Evolutionary conservation across 1,140 invertebrate species (phyloP), one percentile per base, ranked within the genome.

Genomic region (Adoxophyes honmai): DNA sequence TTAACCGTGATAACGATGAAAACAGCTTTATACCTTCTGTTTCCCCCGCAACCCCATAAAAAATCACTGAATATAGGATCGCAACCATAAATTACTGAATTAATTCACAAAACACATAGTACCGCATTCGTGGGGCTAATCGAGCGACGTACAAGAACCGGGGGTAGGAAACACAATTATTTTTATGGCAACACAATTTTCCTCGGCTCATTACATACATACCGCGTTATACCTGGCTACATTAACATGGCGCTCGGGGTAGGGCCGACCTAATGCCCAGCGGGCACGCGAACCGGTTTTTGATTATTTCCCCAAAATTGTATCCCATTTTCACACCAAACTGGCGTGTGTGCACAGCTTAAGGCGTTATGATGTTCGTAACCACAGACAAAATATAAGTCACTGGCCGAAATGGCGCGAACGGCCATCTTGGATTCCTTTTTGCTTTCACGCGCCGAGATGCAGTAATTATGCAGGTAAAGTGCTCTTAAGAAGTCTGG

Each of bases 181-280:
- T 87, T 87, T 87, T 87, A 87, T 85, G 79, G 81, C 81, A 81
- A 81, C 84, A 83, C 83, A 85, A 85, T 87, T 87, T 84, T 81
- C 80, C 77, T 71, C 69, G 80, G 80, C 77, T 87, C 81, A 87
- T 87, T 87, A 86, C 75, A 75, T 81, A 78, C 78, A 78, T 75
- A 81, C 80, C 68, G 66, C 65, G 73, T 63, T 68, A 70, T 68
- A 75, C 72, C 75, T 81, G 76, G 78, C 73, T 80, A 82, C 83
- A 85, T 85, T 86, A 87, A 81, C 81, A 84, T 84, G 78, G 63
- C 68, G 72, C 57, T 42, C 42, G 66, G 75, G 81, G 81, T 78
- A 75, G 82, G 81, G 81, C 77, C 51, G 56, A 60, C 59, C 75
- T 87, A 87, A 87, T 87, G 82, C 73, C 79, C 75, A 62, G 52